Base-by-base conservation (phyloP, 2,113 vertebrate species). In the Psilopsiagon aymara region DNA sequence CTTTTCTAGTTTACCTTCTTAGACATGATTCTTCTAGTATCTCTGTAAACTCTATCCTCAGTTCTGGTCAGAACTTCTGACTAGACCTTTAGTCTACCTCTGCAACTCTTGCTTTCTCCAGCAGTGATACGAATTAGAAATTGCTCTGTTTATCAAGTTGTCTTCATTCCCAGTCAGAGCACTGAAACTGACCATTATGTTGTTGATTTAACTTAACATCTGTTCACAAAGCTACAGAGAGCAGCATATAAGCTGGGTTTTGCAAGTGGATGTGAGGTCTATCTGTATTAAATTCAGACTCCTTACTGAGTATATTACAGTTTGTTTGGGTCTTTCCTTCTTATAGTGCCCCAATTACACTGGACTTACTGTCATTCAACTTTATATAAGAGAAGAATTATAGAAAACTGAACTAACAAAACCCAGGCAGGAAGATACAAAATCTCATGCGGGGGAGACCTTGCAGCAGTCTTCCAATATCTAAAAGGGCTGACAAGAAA, bases 321-420 rank as follows among this genome's bases (percentile, higher is more conserved):
- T 23, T 88, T 74, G 5, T 19, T 91, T 44, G 13, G 5, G 6
- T 37, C 75, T 64, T 68, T 82, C 8, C 18, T 47, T 51, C 66
- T 70, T 77, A 28, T 0, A 69, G 21, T 8, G 44, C 8, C 15
- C 5, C 33, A 60, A 0, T 76, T 70, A 25, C 3, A 3, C 6
- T 43, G 9, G 8, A 43, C 3, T 46, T 67, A 24, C 17, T 52
- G 43, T 44, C 20, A 82, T 64, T 74, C 27, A 57, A 10, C 18
- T 73, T 88, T 75, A 66, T 57, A 35, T 19, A 66, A 33, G 53
- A 10, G 13, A 8, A 89, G 7, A 51, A 55, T 29, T 71, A 12
- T 11, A 51, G 39, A 82, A 74, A 88, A 74, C 9, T 70, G 21
- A 77, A 86, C 88, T 77, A 14, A 37, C 25, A 52, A 76, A 90